These are phyloP conservation scores for Struthidea cinerea DNA, from an alignment of 2,113 vertebrate species.

Conservation along the genomic window DNA sequence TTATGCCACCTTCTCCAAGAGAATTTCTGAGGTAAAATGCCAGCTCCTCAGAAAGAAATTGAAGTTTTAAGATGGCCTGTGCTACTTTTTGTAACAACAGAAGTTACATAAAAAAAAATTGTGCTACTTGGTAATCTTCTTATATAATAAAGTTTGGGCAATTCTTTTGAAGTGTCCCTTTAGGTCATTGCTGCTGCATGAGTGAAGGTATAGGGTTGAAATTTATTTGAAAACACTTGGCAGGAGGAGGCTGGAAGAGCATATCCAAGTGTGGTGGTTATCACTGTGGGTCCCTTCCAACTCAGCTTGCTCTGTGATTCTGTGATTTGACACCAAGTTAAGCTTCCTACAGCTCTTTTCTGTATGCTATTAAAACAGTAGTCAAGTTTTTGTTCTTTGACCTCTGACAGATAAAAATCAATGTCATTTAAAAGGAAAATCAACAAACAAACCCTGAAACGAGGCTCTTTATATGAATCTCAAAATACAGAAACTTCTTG, in stretches of 20 bases:
- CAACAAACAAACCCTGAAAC: neutral
- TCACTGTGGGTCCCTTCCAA: neutral
- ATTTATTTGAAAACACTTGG: neutral
- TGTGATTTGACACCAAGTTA: neutral
- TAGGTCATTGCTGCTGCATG: neutral
- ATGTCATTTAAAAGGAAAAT: neutral
- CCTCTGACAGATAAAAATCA: slow-evolving; percentile 18
- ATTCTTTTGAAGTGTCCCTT: neutral
- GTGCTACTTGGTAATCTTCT: neutral
- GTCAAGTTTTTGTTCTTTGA: neutral
- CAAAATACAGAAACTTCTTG: neutral
- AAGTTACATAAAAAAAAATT: neutral
- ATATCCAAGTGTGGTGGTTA: neutral
- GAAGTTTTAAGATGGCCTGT: neutral
- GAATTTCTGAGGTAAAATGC: neutral
- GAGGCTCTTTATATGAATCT: neutral
- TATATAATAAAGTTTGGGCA: neutral
- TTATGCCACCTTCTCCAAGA: neutral
- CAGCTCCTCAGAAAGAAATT: neutral
- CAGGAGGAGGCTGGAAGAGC: neutral
- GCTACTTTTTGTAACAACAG: neutral
- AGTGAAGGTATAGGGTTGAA: neutral
- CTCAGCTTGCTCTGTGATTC: neutral
- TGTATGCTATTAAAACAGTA: neutral
- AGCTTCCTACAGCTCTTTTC: neutral